These are phyloP conservation scores for Halcyon leucocephala DNA, from an alignment of 2,797 vertebrate genomes.

Conservation along the genomic window DNA sequence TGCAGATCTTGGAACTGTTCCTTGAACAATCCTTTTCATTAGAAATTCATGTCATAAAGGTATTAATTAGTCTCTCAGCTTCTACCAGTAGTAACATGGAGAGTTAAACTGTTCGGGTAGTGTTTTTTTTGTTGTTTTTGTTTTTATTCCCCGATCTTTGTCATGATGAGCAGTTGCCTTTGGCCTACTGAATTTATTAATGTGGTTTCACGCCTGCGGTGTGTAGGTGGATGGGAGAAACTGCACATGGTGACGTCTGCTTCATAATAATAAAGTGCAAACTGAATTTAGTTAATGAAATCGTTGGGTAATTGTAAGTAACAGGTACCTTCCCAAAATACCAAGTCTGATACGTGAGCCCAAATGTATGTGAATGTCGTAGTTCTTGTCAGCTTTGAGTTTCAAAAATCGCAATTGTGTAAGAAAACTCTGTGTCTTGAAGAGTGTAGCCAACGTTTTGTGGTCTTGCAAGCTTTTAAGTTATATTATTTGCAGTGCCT, in stretches of 20 bases:
- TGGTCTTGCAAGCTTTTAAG: background rate
- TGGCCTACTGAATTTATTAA: constrained; percentile 40
- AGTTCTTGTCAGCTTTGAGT: background rate
- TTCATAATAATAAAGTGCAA: background rate
- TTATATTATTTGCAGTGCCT: background rate
- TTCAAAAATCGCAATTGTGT: background rate
- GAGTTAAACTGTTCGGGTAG: background rate
- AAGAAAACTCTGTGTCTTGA: background rate
- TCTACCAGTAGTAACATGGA: background rate
- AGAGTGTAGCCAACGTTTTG: background rate
- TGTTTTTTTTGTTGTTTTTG: no score
- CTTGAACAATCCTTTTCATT: background rate
- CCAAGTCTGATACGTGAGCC: background rate
- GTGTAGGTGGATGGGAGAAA: constrained; percentile 59
- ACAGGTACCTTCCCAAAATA: background rate
- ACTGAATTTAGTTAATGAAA: background rate
- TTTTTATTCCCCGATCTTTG: background rate
- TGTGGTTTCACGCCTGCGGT: constrained; percentile 36
- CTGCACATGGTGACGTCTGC: background rate
- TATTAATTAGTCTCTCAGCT: background rate
- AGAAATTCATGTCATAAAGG: background rate
- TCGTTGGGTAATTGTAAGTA: background rate
- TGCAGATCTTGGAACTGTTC: background rate
- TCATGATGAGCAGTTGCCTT: constrained; percentile 14
- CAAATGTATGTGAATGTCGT: accelerated